Percentiles rank a stretch among this genome's conserved stretches.
These are phyloP conservation scores for Aptenodytes patagonicus DNA, from an alignment of 2,113 vertebrate genomes.

Conservation along the genomic window DNA sequence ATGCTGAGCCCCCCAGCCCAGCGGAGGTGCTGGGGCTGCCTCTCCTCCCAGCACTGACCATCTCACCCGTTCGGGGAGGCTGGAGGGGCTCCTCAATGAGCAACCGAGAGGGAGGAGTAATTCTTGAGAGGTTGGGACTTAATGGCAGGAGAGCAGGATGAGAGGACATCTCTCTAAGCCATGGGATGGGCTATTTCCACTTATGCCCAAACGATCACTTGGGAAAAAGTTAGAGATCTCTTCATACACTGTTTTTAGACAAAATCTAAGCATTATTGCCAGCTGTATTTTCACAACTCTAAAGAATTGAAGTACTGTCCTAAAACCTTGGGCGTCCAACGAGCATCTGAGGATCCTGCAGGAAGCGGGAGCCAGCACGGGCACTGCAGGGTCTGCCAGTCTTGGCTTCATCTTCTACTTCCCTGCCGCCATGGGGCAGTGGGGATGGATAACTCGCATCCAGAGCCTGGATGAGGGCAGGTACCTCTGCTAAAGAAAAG, in stretches of 20 bases:
- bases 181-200: background rate
- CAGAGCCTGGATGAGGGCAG: background rate
- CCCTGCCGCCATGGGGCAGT: background rate
- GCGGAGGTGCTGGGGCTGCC: background rate
- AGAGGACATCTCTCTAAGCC: background rate
- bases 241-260: background rate
- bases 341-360: background rate
- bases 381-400: background rate
- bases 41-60: background rate
- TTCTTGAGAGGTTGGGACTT: background rate
- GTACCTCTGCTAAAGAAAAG: background rate
- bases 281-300: background rate
- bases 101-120: background rate
- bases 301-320: background rate
- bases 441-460: background rate
- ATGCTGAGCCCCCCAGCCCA: background rate
- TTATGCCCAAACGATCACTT: too few species aligned
- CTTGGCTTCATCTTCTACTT: background rate
- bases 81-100: background rate
- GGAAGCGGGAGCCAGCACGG: background rate
- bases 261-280: background rate
- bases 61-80: accelerated
- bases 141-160: background rate
- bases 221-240: background rate
- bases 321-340: background rate